Evolutionary conservation across 2,113 vertebrate species (phyloP), one percentile per base, ranked within the genome.

Genomic region (human (Homo sapiens)): DNA sequence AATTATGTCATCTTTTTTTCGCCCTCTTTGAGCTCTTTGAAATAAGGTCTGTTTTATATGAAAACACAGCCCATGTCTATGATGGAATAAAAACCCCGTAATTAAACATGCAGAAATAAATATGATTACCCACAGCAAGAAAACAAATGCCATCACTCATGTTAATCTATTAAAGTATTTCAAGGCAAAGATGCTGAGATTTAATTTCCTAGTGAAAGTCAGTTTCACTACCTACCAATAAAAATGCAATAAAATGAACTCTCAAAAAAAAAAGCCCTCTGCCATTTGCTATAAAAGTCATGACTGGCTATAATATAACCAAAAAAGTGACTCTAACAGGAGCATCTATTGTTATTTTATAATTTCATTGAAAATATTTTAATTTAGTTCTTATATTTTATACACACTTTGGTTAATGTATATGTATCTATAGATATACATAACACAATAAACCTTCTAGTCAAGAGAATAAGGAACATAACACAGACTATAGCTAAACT

Each of bases 361-460:
- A 38, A 93, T 25, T 86, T 12, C 43, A 85, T 91, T 79, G 78
- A 75, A 59, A 93, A 50, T 0, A 94, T 84, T 83, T 95, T 92
- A 92, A 66, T 82, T 96, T 40, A 89, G 12, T 92, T 92, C 87
- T 85, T 78, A 43, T 76, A 80, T 64, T 95, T 86, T 94, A 88
- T 48, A 72, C 6, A 80, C 6, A 27, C 25, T 88, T 89, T 86
- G 35, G 68, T 89, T 14, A 57, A 88, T 50, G 79, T 40, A 84
- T 55, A 55, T 55, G 52, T 20, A 55, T 55, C 52, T 9, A 82
- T 43, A 88, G 35, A 93, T 9, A 68, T 6, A 61, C 8, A 64
- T 32, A 64, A 64, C 61, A 94, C 1, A 52, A 18, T 35, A 85
- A 92, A 78, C 27, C 17, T 92, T 81, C 64, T 22, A 40, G 45